Evolutionary conservation across 2,113 vertebrate genomes (phyloP).

Genomic region (Salminus brasiliensis): DNA sequence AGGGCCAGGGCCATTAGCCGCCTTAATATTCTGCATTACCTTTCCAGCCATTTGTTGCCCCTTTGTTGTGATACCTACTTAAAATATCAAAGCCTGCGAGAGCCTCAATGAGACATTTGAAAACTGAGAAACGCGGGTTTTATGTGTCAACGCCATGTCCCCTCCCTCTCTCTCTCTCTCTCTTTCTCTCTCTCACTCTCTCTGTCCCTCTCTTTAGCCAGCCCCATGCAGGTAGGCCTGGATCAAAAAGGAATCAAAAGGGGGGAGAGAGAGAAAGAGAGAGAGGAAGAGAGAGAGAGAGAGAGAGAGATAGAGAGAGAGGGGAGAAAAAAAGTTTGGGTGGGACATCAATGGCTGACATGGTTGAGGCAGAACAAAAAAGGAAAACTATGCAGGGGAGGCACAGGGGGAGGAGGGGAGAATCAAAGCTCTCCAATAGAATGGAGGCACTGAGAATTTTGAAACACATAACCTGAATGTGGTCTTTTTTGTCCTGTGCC

Average conservation of each 20-base stretch:
- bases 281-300: constrained; percentile 54
- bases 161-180: constrained; percentile 65
- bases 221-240: constrained; percentile 70
- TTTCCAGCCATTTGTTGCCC: constrained; percentile 77
- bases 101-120: constrained; percentile 89
- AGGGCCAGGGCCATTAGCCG: constrained; percentile 75
- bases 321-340: constrained; percentile 71
- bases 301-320: constrained; percentile 22
- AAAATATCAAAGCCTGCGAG: constrained; percentile 89
- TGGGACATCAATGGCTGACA: constrained; percentile 78
- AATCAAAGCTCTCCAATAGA: constrained; percentile 82
- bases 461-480: constrained; percentile 69
- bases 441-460: constrained; percentile 44
- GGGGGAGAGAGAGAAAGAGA: constrained; percentile 20
- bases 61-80: constrained; percentile 90
- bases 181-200: constrained; percentile 22
- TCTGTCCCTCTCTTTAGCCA: constrained; percentile 53
- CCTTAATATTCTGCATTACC: constrained; percentile 75
- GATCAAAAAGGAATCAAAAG: constrained; percentile 80
- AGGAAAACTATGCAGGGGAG: constrained; percentile 74
- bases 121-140: constrained; percentile 90
- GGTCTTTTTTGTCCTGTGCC: constrained; percentile 25
- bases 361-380: constrained; percentile 80
- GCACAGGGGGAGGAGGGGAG: constrained; percentile 40
- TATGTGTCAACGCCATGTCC: constrained; percentile 83